A percentile compares a stretch with the other conserved stretches of the same genome.
Evolutionary conservation across 2,888 invertebrate species (phyloP).

Genomic region (Machimus rusticus): DNA sequence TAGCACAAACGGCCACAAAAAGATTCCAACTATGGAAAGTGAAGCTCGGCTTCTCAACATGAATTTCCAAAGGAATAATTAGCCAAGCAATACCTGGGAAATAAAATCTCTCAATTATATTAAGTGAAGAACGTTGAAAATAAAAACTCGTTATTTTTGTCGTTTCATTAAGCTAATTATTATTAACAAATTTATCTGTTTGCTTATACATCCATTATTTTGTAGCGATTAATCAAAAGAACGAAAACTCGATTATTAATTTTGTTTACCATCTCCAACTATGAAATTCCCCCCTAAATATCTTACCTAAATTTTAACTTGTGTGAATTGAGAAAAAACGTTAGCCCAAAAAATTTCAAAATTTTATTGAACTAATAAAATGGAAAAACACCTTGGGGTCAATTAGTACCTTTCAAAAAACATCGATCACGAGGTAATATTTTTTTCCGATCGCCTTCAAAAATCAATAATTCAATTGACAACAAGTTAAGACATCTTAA

Average conservation of each 20-base stretch:
- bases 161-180: too few species aligned
- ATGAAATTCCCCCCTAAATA: neutral
- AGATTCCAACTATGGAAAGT: slow-evolving; percentile 82
- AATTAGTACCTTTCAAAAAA: neutral
- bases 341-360: neutral
- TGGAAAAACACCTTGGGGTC: neutral
- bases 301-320: neutral
- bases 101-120: neutral
- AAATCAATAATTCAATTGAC: slow-evolving; percentile 15
- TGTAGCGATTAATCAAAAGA: too few species aligned
- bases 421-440: slow-evolving; percentile 12
- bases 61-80: slow-evolving; percentile 75
- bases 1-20: slow-evolving; percentile 77
- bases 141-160: too few species aligned
- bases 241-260: too few species aligned
- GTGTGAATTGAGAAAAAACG: neutral
- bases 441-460: neutral
- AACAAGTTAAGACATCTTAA: slow-evolving; percentile 33
- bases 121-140: neutral
- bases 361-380: slow-evolving; percentile 19
- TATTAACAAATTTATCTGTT: too few species aligned
- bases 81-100: slow-evolving; percentile 77
- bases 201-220: too few species aligned
- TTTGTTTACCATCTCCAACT: too few species aligned
- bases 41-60: slow-evolving; percentile 68